These are phyloP conservation scores for Ochotona princeps DNA, from an alignment of 2,113 vertebrate species.

Conservation along the genomic window DNA sequence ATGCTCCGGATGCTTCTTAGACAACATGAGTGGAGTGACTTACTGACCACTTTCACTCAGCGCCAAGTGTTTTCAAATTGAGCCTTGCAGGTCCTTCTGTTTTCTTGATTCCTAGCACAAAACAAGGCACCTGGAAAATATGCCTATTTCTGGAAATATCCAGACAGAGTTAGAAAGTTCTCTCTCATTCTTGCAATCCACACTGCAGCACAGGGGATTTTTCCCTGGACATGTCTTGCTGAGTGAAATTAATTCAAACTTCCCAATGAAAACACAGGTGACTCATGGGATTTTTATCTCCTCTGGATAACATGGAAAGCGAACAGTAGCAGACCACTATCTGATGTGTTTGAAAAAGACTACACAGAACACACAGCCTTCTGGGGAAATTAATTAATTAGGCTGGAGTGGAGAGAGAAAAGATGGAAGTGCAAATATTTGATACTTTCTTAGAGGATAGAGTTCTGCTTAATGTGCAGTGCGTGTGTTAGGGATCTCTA, in stretches of 20 bases:
- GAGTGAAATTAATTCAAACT: conserved; percentile 39
- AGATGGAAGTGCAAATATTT: conserved; percentile 78
- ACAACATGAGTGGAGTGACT: background rate
- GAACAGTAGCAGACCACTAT: conserved; percentile 19
- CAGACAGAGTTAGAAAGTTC: background rate
- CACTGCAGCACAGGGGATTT: background rate
- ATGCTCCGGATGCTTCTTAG: background rate
- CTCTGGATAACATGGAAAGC: conserved; percentile 31
- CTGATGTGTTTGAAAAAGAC: conserved; percentile 44
- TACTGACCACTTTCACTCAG: background rate
- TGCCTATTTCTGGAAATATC: background rate
- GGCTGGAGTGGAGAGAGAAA: conserved; percentile 5
- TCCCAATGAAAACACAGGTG: conserved; percentile 38
- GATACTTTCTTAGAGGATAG: conserved; percentile 10
- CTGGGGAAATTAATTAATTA: conserved; percentile 75
- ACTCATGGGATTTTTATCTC: conserved; percentile 59
- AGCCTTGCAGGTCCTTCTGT: background rate
- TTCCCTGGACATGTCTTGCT: conserved; percentile 29
- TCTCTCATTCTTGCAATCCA: background rate
- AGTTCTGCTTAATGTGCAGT: background rate
- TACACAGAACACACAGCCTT: conserved; percentile 1
- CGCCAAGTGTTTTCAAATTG: background rate
- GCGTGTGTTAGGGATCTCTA: background rate
- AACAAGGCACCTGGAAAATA: background rate
- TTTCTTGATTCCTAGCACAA: background rate